Evolutionary conservation across 2,113 vertebrate genomes (phyloP).

Genomic region (Baryphthengus martii): DNA sequence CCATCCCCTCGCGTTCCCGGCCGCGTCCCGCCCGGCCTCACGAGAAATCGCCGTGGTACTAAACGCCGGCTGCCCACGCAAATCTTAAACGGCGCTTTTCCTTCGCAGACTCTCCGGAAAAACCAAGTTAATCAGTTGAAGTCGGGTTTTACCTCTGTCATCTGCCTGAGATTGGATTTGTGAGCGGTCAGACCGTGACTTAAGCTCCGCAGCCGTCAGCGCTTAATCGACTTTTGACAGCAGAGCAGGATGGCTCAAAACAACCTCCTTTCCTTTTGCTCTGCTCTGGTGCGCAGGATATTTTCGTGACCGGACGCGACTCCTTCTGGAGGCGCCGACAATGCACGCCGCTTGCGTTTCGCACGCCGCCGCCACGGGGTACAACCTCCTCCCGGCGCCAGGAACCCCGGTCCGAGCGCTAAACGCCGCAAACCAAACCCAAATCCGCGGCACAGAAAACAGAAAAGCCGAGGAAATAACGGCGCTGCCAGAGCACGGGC

Average conservation of each 20-base stretch:
- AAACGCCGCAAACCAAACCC: not conserved
- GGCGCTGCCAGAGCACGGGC: not conserved
- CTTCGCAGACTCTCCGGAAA: not conserved
- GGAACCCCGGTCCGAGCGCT: not conserved
- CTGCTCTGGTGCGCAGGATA: not conserved
- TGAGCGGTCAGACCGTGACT: not conserved
- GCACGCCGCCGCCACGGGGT: accelerated
- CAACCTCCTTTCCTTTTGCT: not conserved
- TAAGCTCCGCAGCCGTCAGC: not conserved
- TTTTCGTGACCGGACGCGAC: not conserved
- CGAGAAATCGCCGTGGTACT: not conserved
- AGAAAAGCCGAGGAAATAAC: not conserved
- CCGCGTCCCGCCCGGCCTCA: not conserved
- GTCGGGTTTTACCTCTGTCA: constrained; percentile 4
- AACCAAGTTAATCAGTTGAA: constrained; percentile 31
- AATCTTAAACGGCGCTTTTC: not conserved
- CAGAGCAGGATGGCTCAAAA: too few relatives aligned
- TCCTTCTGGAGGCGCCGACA: not conserved
- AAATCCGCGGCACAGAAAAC: accelerated
- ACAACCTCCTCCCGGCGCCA: not conserved
- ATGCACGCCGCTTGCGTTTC: accelerated
- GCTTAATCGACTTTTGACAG: not conserved
- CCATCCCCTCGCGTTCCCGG: not conserved
- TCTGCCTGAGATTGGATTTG: constrained; percentile 33
- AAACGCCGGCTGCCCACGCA: not conserved